Base-by-base conservation (phyloP, 2,113 vertebrate species). In the Pyxicephalus adspersus region DNA sequence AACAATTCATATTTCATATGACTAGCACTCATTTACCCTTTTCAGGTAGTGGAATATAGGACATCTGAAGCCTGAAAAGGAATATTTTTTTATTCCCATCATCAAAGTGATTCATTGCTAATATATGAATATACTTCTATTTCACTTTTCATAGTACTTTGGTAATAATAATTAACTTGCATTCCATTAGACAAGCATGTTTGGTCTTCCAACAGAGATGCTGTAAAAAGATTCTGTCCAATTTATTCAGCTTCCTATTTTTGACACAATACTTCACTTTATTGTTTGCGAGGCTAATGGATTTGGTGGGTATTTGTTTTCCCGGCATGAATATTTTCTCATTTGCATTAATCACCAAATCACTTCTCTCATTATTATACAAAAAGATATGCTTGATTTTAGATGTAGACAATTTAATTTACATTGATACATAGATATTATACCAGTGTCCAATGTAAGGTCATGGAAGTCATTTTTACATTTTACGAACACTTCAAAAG, bases 271-370 rank as follows among this genome's bases (percentile, higher is more conserved):
- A 8, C 4, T 70, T 52, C 22, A 8, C 38, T 38, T 9, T 8
- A 9, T 38, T 38, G 38, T 38, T 38, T 38, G 38, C 38, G 11
- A 38, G 26, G 31, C 70, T 57, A 73, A 73, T 73, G 55, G 52
- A 11, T 34, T 73, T 29, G 18, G 26, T n/a, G 17, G 70, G 51
- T 55, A 26, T 29, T 19, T n/a, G n/a, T 55, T 57, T 25, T 72
- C 4, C 1, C 11, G 57, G 3, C 52, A 9, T 58, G 25, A 57
- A n/a, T 57, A 57, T 8, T 13, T 57, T 57, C 22, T 57, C 20
- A 31, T 55, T 67, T 57, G 34, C 57, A 57, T 73, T 73, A 57
- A 73, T 73, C 70, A 26, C 52, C 22, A 34, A 57, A 57, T 73
- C n/a, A 54, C 34, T 29, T 23, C 1, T 58, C 29, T 73, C 29